Evolutionary conservation across 37 sponge, comb jelly and placozoan species (phyloP).

Genomic region (Aphrocallistes beatrix): DNA sequence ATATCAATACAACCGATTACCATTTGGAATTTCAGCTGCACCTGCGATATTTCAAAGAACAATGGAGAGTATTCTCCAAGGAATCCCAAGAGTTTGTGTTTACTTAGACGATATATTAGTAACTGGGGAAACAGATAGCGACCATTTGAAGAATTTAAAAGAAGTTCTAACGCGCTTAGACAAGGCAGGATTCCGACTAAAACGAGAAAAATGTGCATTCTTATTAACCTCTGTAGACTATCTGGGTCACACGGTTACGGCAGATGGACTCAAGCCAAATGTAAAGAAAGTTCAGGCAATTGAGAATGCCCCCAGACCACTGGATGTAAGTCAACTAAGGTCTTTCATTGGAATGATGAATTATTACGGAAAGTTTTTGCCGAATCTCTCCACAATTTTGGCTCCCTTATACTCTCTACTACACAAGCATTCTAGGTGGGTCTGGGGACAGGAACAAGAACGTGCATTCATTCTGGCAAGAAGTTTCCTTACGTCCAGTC

Average conservation of each 20-base stretch:
- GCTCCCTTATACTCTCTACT: slow-evolving; percentile 20
- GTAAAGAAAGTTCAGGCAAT: slow-evolving; percentile 19
- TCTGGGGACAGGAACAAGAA: slow-evolving; percentile 21
- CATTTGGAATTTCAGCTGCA: background rate
- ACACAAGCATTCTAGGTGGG: slow-evolving; percentile 4
- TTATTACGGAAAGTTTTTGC: slow-evolving; percentile 35
- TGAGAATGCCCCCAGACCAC: slow-evolving; percentile 19
- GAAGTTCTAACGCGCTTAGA: slow-evolving; percentile 16
- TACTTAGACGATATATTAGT: slow-evolving; percentile 51
- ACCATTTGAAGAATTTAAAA: slow-evolving; percentile 17
- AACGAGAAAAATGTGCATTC: slow-evolving; percentile 35
- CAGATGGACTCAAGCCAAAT: slow-evolving; percentile 20
- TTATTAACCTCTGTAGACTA: slow-evolving; percentile 28
- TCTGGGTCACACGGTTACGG: slow-evolving; percentile 32
- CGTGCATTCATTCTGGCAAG: slow-evolving; percentile 26
- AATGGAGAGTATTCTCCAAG: background rate
- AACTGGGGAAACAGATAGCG: background rate
- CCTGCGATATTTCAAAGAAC: too few species aligned
- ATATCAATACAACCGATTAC: background rate
- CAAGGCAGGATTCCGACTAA: slow-evolving; percentile 24
- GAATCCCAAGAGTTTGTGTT: background rate
- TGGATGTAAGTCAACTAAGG: background rate
- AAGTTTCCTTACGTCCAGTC: background rate
- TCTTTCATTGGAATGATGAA: slow-evolving; percentile 30
- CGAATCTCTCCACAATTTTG: slow-evolving; percentile 22